A percentile compares a stretch with the other conserved stretches of the same genome.
Evolutionary conservation across 2,113 vertebrate genomes (phyloP).

Genomic region (Crotalus helleri): DNA sequence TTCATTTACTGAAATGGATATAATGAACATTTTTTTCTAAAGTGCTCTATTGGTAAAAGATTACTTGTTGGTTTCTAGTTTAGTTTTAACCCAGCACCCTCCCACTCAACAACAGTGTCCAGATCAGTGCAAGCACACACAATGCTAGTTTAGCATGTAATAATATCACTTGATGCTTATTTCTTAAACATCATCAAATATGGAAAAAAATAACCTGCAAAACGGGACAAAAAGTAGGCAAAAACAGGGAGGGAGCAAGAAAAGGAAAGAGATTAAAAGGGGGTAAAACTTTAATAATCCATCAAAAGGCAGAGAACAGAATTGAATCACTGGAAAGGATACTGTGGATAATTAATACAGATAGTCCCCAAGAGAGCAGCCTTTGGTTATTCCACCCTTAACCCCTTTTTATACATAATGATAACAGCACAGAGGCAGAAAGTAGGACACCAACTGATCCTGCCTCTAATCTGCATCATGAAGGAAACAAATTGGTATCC

Average conservation of each 20-base stretch:
- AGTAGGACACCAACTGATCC: background rate
- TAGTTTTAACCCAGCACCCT: background rate
- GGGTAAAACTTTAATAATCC: background rate
- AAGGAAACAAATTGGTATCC: background rate
- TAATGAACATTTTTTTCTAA: background rate
- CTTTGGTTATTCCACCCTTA: background rate
- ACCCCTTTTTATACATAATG: background rate
- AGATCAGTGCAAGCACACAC: background rate
- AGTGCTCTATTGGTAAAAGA: background rate
- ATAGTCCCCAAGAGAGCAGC: background rate
- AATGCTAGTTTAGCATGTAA: background rate
- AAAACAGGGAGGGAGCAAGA: background rate
- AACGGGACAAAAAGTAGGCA: background rate
- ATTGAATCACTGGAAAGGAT: background rate
- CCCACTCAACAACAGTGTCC: background rate
- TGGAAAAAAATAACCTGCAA: background rate
- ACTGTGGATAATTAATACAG: background rate
- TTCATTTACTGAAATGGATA: background rate
- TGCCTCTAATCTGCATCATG: background rate
- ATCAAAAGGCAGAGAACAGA: background rate
- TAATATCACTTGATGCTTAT: background rate
- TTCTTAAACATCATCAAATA: background rate
- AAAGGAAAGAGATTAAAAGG: background rate
- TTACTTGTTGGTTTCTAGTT: background rate
- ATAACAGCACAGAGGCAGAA: background rate